These are phyloP conservation scores for Nomada fabriciana DNA, from an alignment of 2,888 invertebrate genomes.

Conservation along the genomic window DNA sequence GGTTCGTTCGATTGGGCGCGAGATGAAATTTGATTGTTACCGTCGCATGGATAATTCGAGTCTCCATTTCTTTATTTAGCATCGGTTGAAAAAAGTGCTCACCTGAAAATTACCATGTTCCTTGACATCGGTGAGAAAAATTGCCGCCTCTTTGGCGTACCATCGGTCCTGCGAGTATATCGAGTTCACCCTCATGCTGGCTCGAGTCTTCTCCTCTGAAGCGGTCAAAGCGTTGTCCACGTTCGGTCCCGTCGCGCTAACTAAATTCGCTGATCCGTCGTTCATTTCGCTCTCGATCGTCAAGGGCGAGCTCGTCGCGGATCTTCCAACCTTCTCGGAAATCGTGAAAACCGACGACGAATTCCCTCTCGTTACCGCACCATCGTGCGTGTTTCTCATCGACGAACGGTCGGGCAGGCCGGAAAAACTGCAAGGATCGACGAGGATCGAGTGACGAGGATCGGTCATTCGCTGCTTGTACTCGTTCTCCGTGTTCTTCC, in stretches of 20 bases:
- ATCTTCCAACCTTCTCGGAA: constrained; percentile 61
- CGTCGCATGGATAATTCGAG: neutral
- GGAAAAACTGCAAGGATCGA: constrained; percentile 33
- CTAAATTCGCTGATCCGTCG: constrained; percentile 70
- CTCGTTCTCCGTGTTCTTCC: constrained; percentile 33
- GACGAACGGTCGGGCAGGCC: constrained; percentile 57
- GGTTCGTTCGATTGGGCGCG: neutral
- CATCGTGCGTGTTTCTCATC: constrained; percentile 31
- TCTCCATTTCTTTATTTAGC: no score
- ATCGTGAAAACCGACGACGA: constrained; percentile 67
- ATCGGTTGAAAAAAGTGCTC: constrained; percentile 31
- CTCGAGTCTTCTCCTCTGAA: constrained; percentile 66
- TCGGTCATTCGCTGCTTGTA: neutral
- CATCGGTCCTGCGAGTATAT: constrained; percentile 83
- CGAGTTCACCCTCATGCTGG: constrained; percentile 82
- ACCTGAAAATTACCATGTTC: constrained; percentile 80
- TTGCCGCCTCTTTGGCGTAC: constrained; percentile 77
- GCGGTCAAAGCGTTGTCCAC: constrained; percentile 75
- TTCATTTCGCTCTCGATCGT: constrained; percentile 70
- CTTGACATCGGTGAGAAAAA: constrained; percentile 78
- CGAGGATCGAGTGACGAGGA: neutral
- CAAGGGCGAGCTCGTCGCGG: neutral
- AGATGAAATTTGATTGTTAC: neutral
- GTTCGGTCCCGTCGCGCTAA: constrained; percentile 64
- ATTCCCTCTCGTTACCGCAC: neutral